Conservation (phyloP, 2,113 vertebrate species). For the Leptosomus discolor region DNA sequence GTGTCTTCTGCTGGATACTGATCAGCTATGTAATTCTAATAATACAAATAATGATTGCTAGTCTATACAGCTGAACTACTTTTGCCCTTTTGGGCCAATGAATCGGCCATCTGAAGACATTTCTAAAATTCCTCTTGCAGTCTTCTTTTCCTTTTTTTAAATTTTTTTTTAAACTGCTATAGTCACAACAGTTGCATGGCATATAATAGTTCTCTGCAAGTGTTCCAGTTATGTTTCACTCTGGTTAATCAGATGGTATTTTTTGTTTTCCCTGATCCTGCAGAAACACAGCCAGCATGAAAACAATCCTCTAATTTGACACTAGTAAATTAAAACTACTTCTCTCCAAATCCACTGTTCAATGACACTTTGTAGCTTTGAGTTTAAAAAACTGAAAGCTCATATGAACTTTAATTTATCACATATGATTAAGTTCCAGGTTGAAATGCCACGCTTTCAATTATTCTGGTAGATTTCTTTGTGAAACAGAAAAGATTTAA, state of each 20-base stretch:
- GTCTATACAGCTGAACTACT: not conserved
- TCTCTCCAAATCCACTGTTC: not conserved
- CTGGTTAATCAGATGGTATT: not conserved
- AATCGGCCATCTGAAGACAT: not conserved
- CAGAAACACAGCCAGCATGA: not conserved
- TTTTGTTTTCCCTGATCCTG: not conserved
- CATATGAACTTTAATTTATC: not conserved
- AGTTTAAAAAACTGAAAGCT: not conserved
- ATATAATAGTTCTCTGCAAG: not conserved
- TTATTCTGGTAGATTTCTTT: not conserved
- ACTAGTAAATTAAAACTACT: not conserved
- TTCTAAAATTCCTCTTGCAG: not conserved
- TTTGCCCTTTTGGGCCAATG: not conserved
- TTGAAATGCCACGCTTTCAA: not conserved
- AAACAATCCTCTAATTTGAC: not conserved
- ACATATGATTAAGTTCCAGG: not conserved
- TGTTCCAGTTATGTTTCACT: not conserved
- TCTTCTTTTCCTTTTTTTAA: not conserved
- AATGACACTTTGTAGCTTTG: not conserved
- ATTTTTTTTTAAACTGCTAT: not conserved
- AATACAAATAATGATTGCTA: not conserved
- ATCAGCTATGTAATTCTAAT: not conserved
- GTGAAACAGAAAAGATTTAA: not conserved
- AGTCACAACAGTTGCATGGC: not conserved
- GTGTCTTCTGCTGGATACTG: not conserved